Evolutionary conservation across 2,888 invertebrate genomes (phyloP).

Genomic region (Lapara coniferarum): DNA sequence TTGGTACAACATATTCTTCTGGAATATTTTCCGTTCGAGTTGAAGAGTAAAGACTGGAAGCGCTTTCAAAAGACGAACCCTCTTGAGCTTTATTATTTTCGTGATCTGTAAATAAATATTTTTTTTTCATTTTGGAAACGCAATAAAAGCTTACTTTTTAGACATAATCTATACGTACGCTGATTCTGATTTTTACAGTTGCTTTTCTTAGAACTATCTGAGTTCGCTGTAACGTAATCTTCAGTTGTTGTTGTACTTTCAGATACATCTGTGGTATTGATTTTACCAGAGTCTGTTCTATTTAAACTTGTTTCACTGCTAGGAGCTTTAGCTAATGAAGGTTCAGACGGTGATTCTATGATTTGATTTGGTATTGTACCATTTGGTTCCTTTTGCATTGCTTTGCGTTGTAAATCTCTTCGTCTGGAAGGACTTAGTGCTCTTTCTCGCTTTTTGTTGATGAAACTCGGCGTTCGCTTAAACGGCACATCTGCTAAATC

Average conservation of each 20-base stretch:
- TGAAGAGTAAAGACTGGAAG: conserved; percentile 90
- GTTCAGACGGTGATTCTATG: conserved; percentile 67
- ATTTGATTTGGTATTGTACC: conserved; percentile 70
- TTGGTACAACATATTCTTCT: conserved; percentile 86
- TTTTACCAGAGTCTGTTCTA: conserved; percentile 88
- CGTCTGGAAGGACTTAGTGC: conserved; percentile 79
- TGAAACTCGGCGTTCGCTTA: conserved; percentile 78
- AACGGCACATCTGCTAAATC: conserved; percentile 78
- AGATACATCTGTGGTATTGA: conserved; percentile 90
- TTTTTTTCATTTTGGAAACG: background rate
- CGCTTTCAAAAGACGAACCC: conserved; percentile 94
- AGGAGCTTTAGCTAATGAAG: conserved; percentile 60
- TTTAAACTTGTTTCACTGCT: conserved; percentile 82
- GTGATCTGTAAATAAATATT: conserved; percentile 61
- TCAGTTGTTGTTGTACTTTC: conserved; percentile 94
- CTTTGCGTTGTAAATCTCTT: conserved; percentile 74
- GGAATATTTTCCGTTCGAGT: conserved; percentile 88
- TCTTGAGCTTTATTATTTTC: conserved; percentile 86
- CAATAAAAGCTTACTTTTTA: background rate
- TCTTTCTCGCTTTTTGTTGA: conserved; percentile 79
- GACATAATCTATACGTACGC: conserved; percentile 55
- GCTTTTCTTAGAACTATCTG: conserved; percentile 88
- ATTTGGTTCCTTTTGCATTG: conserved; percentile 72
- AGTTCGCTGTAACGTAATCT: conserved; percentile 94
- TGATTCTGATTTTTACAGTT: conserved; percentile 74